phyloP scores from a whole-genome alignment of 2,113 vertebrate species.

The Melanerpes aurifrons region DNA sequence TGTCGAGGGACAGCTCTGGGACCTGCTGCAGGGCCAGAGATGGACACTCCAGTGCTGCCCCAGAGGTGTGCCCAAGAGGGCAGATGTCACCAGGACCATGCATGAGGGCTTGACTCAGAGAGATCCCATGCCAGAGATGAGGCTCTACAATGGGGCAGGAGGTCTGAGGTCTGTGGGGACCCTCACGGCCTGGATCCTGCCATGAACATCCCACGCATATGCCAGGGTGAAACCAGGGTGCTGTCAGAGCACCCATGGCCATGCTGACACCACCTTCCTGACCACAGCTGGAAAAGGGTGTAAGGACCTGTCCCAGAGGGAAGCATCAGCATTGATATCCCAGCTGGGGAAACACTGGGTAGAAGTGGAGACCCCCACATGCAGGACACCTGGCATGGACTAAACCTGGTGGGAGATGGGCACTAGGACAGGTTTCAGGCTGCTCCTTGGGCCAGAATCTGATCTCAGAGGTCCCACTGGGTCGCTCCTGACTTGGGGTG shows the following conservation, averaged over 20 bases:
- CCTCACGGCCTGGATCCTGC: background rate
- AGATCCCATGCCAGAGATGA: rapidly evolving
- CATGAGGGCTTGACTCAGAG: background rate
- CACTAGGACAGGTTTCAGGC: background rate
- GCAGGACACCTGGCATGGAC: background rate
- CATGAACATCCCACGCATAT: rapidly evolving
- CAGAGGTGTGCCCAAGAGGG: background rate
- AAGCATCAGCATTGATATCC: background rate
- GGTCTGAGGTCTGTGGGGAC: background rate
- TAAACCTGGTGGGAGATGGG: rapidly evolving
- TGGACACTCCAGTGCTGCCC: rapidly evolving
- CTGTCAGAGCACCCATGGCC: background rate
- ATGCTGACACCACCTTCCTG: background rate
- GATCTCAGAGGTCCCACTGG: background rate
- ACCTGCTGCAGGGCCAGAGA: background rate
- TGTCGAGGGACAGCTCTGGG: rapidly evolving
- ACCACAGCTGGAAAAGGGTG: background rate
- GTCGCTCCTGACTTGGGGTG: background rate
- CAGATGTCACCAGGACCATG: background rate
- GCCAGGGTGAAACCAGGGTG: background rate
- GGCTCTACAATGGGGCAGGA: background rate
- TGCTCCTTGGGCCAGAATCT: background rate
- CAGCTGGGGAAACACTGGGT: background rate
- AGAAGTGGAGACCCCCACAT: background rate
- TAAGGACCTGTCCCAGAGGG: background rate